Evolutionary conservation across 2,888 invertebrate species (phyloP).

Genomic region (Plagodis pulveraria): DNA sequence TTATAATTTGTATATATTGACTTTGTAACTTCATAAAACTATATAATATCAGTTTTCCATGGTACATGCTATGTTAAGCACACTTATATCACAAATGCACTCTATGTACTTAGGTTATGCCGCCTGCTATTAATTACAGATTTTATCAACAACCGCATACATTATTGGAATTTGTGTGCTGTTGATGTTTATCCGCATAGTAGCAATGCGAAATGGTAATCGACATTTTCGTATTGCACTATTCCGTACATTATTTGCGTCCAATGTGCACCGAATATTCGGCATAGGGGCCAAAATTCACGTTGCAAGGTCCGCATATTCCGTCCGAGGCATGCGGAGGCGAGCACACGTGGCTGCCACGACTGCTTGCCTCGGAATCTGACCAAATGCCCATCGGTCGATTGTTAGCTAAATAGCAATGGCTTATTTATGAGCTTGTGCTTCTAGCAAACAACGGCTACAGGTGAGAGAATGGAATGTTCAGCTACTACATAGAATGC

Average conservation of each 20-base stretch:
- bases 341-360: slow-evolving; percentile 80
- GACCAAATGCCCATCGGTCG: slow-evolving; percentile 82
- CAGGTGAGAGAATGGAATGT: slow-evolving; percentile 30
- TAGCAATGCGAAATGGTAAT: slow-evolving; percentile 49
- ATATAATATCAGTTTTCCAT: no score
- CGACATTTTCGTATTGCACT: slow-evolving; percentile 60
- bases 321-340: slow-evolving; percentile 75
- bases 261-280: slow-evolving; percentile 77
- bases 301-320: slow-evolving; percentile 75
- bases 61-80: no score
- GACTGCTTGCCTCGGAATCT: slow-evolving; percentile 78
- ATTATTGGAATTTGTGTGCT: slow-evolving; percentile 37
- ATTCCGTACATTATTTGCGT: slow-evolving; percentile 69
- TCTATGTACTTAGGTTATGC: neutral
- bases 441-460: slow-evolving; percentile 31
- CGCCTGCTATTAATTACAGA: slow-evolving; percentile 36
- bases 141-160: slow-evolving; percentile 44
- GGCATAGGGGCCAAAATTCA: slow-evolving; percentile 77
- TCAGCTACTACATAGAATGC: slow-evolving; percentile 4
- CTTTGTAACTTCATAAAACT: no score
- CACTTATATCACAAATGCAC: neutral
- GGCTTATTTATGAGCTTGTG: slow-evolving; percentile 74
- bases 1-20: no score
- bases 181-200: slow-evolving; percentile 29
- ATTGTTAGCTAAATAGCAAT: slow-evolving; percentile 78